phyloP scores from a whole-genome alignment of 2,888 invertebrate genomes.

The Drosophila rellima region DNA sequence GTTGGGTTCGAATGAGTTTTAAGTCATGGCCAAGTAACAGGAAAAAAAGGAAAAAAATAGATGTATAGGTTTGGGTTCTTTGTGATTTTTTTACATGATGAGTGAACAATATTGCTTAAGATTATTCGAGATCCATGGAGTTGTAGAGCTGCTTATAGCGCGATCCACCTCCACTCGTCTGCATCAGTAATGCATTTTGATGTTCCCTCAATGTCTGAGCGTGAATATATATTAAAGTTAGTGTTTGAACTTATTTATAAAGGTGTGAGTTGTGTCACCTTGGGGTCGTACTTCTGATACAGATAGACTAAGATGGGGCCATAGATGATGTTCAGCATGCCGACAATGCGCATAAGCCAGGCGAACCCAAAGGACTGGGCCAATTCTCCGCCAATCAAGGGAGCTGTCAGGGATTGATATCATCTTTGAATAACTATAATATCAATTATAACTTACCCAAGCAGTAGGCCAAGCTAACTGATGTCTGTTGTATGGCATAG shows the following conservation, averaged over 20 bases:
- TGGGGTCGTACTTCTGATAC: slow-evolving; percentile 83
- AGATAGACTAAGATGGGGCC: slow-evolving; percentile 88
- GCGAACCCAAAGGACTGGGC: slow-evolving; percentile 90
- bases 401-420: slow-evolving; percentile 87
- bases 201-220: slow-evolving; percentile 74
- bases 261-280: slow-evolving; percentile 59
- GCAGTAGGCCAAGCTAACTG: slow-evolving; percentile 93
- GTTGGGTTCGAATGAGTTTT: not conserved
- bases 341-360: slow-evolving; percentile 91
- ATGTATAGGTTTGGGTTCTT: not conserved
- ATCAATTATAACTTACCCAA: slow-evolving; percentile 87
- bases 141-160: slow-evolving; percentile 1
- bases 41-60: not conserved
- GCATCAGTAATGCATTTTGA: slow-evolving; percentile 83
- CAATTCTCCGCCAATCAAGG: slow-evolving; percentile 90
- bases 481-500: slow-evolving; percentile 93
- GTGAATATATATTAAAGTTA: not conserved
- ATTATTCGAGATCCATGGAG: slow-evolving; percentile 4
- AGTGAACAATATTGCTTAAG: not conserved
- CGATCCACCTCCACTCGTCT: slow-evolving; percentile 70
- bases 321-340: slow-evolving; percentile 89
- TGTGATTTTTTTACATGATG: not conserved
- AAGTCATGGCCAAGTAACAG: not conserved
- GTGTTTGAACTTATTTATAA: not conserved
- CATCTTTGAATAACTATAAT: not conserved